Percentiles rank a stretch among this genome's conserved stretches.
Conservation (phyloP, 1,140 invertebrate genomes). For the Drosophila kikkawai region DNA sequence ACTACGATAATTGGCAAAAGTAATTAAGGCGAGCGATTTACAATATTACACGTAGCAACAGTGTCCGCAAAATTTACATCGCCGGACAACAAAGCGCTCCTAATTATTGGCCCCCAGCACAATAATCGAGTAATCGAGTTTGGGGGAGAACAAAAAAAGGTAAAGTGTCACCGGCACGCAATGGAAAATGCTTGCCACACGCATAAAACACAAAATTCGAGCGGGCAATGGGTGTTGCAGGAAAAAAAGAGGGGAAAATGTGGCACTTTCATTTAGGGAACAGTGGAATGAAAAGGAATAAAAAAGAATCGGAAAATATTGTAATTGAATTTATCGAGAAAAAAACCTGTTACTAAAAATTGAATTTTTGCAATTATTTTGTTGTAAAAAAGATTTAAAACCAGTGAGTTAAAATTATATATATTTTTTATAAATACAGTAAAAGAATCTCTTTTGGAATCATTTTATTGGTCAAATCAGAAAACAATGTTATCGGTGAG, state of each 20-base stretch:
- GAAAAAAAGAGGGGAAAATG: neutral
- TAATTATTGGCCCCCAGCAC: conserved; percentile 26
- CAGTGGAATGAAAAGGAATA: neutral
- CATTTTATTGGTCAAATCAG: too few species aligned
- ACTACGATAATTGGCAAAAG: conserved; percentile 33
- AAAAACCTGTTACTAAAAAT: too few species aligned
- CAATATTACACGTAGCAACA: conserved; percentile 37
- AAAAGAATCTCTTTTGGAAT: too few species aligned
- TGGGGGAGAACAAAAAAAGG: conserved; percentile 15
- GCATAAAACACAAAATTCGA: conserved; percentile 49
- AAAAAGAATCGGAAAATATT: neutral
- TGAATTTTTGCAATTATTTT: too few species aligned
- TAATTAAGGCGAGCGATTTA: conserved; percentile 27
- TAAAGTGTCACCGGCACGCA: conserved; percentile 55
- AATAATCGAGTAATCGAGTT: conserved; percentile 28
- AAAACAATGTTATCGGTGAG: too few species aligned
- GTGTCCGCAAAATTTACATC: conserved; percentile 14
- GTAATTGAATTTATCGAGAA: neutral
- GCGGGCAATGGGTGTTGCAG: conserved; percentile 4
- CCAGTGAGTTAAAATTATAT: too few species aligned
- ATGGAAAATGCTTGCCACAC: conserved; percentile 36
- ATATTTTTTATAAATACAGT: too few species aligned
- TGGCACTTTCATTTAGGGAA: neutral
- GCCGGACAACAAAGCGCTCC: conserved; percentile 30
- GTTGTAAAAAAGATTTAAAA: too few species aligned